Evolutionary conservation across 1,140 invertebrate species (phyloP), one percentile per base, ranked within the genome.

Genomic region (Bombus impatiens): DNA sequence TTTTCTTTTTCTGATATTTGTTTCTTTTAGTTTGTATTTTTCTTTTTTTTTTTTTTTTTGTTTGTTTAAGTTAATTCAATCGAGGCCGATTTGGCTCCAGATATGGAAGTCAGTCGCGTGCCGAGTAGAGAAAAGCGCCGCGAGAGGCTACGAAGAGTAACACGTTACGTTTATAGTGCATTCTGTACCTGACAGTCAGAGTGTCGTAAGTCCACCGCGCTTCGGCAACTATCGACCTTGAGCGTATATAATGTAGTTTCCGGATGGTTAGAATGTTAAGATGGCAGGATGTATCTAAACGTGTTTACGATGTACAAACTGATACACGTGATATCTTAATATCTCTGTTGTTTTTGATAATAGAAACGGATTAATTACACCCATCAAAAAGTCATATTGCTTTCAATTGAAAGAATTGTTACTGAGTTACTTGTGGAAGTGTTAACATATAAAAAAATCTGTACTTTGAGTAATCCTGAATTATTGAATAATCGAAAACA

Each of bases 131-230:
- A 62, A 72, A 85, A 79, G 67, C 67, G 88, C 88, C 88, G 89
- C 42, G 81, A 90, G 89, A 90, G 89, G 89, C 89, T 90, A 90
- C 72, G 81, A 81, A 80, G 74, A 67, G 84, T 71, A 71, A 90
- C 68, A 76, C n/a, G 71, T 90, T 82, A 81, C 53, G 65, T 89
- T 87, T 40, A 53, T 59, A 81, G 72, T 77, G 76, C 76, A 59
- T 71, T 91, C 78, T 86, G 82, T 80, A 70, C 86, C 86, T 87
- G 88, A 89, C 80, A 86, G 85, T 84, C 84, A 85, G 82, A 70
- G 72, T 84, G 59, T 84, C 68, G 78, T 75, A 65, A 84, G 78
- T 86, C 77, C 70, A 70, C 79, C 79, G 32, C 42, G 42, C 65
- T 89, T 78, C 67, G 62, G 59, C 87, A 86, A 86, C 18, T 37